Conservation (phyloP, 2,113 vertebrate species). For the Misgurnus mizolepis region DNA sequence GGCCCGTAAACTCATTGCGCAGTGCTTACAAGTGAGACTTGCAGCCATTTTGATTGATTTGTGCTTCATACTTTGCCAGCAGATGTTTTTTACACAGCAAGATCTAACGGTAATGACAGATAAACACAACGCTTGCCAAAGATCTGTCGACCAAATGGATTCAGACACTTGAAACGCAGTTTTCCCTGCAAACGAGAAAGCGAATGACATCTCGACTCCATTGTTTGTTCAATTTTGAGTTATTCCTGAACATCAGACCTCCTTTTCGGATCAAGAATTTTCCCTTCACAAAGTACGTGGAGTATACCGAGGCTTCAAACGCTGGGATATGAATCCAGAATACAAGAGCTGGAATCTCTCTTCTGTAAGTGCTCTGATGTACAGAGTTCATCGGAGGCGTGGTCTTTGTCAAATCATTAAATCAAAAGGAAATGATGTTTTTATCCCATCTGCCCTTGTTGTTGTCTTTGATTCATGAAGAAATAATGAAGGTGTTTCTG, state of each 20-base stretch:
- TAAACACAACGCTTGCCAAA: conserved; percentile 79
- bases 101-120: conserved; percentile 57
- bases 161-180: conserved; percentile 40
- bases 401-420: background rate
- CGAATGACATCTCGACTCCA: conserved; percentile 23
- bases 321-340: too few species aligned
- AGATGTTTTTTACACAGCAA: conserved; percentile 56
- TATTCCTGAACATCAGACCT: conserved; percentile 6
- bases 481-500: too few species aligned
- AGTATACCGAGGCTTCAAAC: background rate
- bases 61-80: conserved; percentile 52
- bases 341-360: too few species aligned
- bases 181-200: conserved; percentile 30
- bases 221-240: conserved; percentile 20
- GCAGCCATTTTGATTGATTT: conserved; percentile 44
- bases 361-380: background rate
- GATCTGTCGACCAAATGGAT: conserved; percentile 68
- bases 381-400: background rate
- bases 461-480: too few species aligned
- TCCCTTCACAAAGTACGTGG: background rate
- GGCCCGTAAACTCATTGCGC: conserved; percentile 36
- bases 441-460: background rate
- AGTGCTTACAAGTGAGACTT: conserved; percentile 23
- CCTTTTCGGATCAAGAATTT: background rate
- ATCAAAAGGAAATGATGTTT: background rate